phyloP scores from a whole-genome alignment of 2,888 invertebrate species.

The Drosophila neutralis region DNA sequence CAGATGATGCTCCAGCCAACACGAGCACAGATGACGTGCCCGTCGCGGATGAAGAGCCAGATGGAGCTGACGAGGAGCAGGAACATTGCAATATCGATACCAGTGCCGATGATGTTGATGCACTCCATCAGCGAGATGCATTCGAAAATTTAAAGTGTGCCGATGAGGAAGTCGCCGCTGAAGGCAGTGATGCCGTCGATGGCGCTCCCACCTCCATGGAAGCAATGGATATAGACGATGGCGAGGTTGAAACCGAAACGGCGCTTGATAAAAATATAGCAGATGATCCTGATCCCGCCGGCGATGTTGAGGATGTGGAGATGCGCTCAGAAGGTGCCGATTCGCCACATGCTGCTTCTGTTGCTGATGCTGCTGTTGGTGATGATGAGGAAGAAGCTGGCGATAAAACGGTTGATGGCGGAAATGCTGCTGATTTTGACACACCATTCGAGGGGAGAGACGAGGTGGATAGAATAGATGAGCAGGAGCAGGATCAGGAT shows the following conservation, averaged over 20 bases:
- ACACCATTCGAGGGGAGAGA: conserved; percentile 58
- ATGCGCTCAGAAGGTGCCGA: conserved; percentile 62
- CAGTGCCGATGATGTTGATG: conserved; percentile 53
- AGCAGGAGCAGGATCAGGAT: conserved; percentile 47
- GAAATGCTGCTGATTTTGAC: conserved; percentile 29
- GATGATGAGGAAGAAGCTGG: conserved; percentile 41
- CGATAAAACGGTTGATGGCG: conserved; percentile 19
- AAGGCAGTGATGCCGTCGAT: conserved; percentile 78
- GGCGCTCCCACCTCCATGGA: conserved; percentile 61
- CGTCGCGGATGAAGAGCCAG: conserved; percentile 22
- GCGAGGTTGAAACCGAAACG: conserved; percentile 58
- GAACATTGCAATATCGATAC: conserved; percentile 45
- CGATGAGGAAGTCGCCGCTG: conserved; percentile 70
- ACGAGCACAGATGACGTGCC: conserved; percentile 12
- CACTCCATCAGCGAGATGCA: conserved; percentile 45
- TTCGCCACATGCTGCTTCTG: conserved; percentile 40
- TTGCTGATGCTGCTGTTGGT: conserved; percentile 24
- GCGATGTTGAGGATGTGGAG: conserved; percentile 60
- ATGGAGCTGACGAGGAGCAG: conserved; percentile 29
- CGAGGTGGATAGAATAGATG: conserved; percentile 61
- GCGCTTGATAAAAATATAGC: conserved; percentile 20
- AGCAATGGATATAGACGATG: conserved; percentile 67
- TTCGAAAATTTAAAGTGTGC: conserved; percentile 67
- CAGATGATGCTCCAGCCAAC: conserved; percentile 5
- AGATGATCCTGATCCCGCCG: conserved; percentile 38